Evolutionary conservation across 2,888 invertebrate species (phyloP), one percentile per base, ranked within the genome.

Genomic region (Philereme transversata): DNA sequence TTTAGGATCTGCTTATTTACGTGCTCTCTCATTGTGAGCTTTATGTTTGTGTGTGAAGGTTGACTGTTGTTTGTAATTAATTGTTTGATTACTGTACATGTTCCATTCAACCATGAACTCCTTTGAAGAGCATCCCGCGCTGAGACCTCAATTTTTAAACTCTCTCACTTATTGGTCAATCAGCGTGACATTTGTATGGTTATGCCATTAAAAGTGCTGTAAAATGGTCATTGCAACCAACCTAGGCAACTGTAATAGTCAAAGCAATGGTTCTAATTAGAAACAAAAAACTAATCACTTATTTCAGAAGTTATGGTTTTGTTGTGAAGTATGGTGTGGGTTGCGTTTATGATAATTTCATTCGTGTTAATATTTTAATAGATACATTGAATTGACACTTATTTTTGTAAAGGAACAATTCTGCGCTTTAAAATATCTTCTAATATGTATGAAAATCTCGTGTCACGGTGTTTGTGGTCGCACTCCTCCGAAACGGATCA

Each of bases 81-180:
- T 70, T 73, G 74, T 77, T 82, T 78, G 75, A 83, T 81, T 78
- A 83, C 81, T 81, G 84, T 87, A 87, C 88, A 90, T 89, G 86
- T 87, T 86, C 83, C 84, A 86, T 88, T 89, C 90, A 91, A 91
- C 90, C 90, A 90, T 91, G 90, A 91, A 90, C 90, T 89, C 87
- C 89, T 90, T 88, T 79, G 90, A 88, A 86, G 87, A 88, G 81
- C 88, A 87, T 88, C 90, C 88, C 86, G 88, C 88, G 86, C 80
- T 81, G 81, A 90, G 90, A 90, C 91, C 90, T 90, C 89, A 90
- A 88, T 90, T 88, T 90, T 90, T 86, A 84, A 82, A 87, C 83
- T 88, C 88, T 88, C 85, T 89, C 84, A 85, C 86, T 90, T 89
- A 84, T 91, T 90, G 90, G 88, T 85, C 88, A 90, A 90, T 90